Percentiles rank a stretch among this genome's conserved stretches.
Conservation (phyloP, 2,113 vertebrate species). For the Rhea americana region DNA sequence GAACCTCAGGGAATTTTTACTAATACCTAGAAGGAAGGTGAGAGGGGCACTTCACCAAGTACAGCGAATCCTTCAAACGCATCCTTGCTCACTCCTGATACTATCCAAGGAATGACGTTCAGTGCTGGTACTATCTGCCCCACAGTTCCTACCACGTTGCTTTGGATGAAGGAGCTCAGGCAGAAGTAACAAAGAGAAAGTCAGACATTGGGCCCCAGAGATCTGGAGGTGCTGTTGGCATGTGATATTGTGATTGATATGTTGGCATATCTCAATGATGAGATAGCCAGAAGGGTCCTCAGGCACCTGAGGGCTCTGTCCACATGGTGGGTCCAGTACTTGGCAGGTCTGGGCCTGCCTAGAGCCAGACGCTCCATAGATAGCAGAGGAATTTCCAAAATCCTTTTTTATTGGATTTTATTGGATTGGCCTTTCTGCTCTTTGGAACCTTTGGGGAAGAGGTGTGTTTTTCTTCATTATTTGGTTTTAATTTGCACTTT, state of each 20-base stretch:
- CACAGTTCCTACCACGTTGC: rapidly evolving
- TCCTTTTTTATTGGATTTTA: background rate
- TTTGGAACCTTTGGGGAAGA: background rate
- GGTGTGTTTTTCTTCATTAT: background rate
- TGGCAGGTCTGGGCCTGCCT: background rate
- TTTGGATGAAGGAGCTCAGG: too few species aligned
- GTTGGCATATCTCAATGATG: background rate
- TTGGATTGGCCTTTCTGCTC: background rate
- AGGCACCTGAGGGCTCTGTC: background rate
- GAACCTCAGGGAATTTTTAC: background rate
- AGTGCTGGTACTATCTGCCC: background rate
- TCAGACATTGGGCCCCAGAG: background rate
- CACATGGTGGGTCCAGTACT: background rate
- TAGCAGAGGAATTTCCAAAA: background rate
- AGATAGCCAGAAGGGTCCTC: background rate
- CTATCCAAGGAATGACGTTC: background rate
- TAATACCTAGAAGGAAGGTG: background rate
- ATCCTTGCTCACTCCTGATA: background rate
- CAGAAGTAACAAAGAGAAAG: background rate
- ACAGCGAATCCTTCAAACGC: background rate
- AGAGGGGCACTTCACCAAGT: background rate
- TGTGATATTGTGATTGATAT: too few species aligned
- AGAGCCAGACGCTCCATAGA: background rate
- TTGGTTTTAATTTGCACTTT: background rate
- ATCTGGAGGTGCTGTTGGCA: background rate